Conservation (phyloP, 2,888 invertebrate species). For the Limnephilus rhombicus region DNA sequence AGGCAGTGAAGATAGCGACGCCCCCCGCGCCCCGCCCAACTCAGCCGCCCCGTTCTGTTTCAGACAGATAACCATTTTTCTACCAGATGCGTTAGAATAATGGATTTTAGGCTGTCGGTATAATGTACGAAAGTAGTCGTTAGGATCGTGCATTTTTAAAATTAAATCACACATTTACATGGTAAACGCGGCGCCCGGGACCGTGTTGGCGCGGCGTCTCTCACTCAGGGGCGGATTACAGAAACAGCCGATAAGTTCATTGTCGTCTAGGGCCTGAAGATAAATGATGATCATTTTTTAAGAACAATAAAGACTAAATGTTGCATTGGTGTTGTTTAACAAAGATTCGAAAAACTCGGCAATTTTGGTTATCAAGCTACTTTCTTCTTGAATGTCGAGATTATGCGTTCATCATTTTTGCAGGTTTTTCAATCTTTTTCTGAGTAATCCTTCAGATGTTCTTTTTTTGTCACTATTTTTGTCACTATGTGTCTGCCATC, state of each 20-base stretch:
- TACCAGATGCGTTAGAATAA: conserved; percentile 63
- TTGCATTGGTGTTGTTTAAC: not conserved
- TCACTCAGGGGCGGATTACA: conserved; percentile 3
- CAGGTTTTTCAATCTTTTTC: no score
- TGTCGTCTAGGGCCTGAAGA: not conserved
- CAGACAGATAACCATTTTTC: conserved; percentile 59
- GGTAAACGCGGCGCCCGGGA: conserved; percentile 51
- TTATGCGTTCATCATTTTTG: not conserved
- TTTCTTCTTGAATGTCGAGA: not conserved
- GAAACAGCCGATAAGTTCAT: not conserved
- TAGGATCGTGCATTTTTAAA: conserved; percentile 61
- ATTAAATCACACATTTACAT: conserved; percentile 63
- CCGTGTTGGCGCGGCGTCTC: conserved; percentile 25
- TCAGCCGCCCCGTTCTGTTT: conserved; percentile 40
- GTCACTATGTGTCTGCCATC: no score
- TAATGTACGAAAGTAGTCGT: conserved; percentile 54
- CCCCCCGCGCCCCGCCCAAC: not conserved
- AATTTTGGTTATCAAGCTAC: not conserved
- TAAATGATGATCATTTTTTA: not conserved
- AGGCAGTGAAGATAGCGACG: not conserved
- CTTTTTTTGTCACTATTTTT: no score
- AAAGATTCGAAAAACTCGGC: not conserved
- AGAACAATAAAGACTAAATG: not conserved
- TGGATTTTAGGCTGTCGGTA: conserved; percentile 55
- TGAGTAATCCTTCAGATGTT: no score